Conservation (phyloP, 2,797 vertebrate genomes). For the Pseudomugil gertrudae region DNA sequence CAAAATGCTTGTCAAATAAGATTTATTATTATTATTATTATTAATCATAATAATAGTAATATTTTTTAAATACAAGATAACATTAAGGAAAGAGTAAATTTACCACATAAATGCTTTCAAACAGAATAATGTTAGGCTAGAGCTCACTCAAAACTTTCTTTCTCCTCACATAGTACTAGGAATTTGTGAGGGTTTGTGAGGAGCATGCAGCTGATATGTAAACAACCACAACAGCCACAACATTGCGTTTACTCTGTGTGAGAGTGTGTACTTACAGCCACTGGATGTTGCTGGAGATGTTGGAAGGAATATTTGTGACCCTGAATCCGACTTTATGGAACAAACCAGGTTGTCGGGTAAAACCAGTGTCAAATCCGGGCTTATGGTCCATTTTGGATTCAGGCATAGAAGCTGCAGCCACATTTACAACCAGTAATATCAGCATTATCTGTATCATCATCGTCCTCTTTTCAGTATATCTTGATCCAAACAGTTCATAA, state of each 20-base stretch:
- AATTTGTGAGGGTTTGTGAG: not conserved
- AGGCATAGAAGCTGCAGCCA: not conserved
- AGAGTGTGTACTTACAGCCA: conserved; percentile 65
- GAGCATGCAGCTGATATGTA: not conserved
- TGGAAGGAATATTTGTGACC: conserved; percentile 46
- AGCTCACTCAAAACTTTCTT: not conserved
- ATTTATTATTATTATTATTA: not conserved
- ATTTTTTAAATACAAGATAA: not conserved
- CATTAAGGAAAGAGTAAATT: not conserved
- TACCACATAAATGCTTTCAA: not conserved
- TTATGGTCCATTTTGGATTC: conserved; percentile 19
- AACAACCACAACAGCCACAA: not conserved
- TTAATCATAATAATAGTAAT: too few species aligned
- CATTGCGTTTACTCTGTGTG: not conserved
- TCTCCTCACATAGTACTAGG: not conserved
- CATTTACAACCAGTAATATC: conserved; percentile 17
- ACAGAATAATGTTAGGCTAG: not conserved
- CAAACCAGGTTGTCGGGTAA: not conserved
- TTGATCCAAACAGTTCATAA: not conserved
- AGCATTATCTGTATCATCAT: conserved; percentile 21
- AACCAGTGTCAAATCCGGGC: conserved; percentile 1
- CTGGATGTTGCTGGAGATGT: conserved; percentile 44
- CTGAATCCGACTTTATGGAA: conserved; percentile 14
- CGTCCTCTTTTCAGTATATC: conserved; percentile 15
- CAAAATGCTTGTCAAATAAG: not conserved